phyloP scores from a whole-genome alignment of 2,797 vertebrate genomes.

The Atherinosoma microstoma region DNA sequence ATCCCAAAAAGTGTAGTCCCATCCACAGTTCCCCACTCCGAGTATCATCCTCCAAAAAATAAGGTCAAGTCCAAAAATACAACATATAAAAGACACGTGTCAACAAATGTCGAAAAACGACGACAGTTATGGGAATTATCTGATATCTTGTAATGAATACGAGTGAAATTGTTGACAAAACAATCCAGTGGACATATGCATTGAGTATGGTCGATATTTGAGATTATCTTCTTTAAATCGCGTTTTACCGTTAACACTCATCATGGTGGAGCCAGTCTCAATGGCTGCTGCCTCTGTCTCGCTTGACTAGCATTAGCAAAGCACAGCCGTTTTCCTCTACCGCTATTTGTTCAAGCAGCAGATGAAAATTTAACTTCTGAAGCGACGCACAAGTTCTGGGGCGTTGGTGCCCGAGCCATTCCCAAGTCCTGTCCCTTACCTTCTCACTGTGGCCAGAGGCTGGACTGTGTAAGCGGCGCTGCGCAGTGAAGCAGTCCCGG shows the following conservation, averaged over 20 bases:
- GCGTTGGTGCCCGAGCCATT: conserved; percentile 9
- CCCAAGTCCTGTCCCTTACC: conserved; percentile 60
- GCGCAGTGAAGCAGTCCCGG: conserved; percentile 77
- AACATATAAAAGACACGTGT: conserved; percentile 62
- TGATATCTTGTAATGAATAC: not conserved
- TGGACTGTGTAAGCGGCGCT: conserved; percentile 67
- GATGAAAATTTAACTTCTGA: not conserved
- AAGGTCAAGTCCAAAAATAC: conserved; percentile 68
- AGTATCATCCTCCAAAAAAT: conserved; percentile 47
- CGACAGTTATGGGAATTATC: not conserved
- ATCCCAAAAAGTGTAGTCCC: not conserved
- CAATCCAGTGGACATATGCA: rapidly evolving
- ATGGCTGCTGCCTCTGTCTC: conserved; percentile 79
- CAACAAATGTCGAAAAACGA: conserved; percentile 47
- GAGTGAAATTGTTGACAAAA: rapidly evolving
- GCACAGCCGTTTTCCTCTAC: conserved; percentile 18
- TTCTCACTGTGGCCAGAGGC: conserved; percentile 58
- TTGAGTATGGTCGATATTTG: not conserved
- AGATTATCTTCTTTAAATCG: conserved; percentile 19
- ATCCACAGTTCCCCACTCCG: conserved; percentile 26
- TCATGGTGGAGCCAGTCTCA: conserved; percentile 80
- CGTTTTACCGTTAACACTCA: conserved; percentile 58
- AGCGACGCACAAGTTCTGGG: conserved; percentile 5
- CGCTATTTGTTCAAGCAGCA: not conserved
- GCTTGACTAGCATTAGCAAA: conserved; percentile 71